These are phyloP conservation scores for Parapristionchus giblindavisi DNA, from an alignment of 2,888 invertebrate genomes.

Conservation along the genomic window DNA sequence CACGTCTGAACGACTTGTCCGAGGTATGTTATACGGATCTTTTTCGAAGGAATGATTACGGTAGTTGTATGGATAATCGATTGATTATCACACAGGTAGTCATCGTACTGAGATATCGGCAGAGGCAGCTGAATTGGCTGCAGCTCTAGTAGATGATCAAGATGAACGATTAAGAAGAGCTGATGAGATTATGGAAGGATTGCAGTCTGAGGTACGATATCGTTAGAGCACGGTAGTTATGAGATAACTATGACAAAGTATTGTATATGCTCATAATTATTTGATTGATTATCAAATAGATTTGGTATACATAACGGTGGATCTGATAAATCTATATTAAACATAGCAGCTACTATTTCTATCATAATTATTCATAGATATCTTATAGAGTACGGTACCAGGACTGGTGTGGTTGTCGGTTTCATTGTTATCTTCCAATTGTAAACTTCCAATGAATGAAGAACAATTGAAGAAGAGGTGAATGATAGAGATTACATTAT, in stretches of 20 bases:
- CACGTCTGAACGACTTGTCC: conserved; percentile 1
- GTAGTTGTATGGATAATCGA: neutral
- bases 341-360: neutral
- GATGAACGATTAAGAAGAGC: conserved; percentile 16
- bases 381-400: neutral
- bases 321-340: neutral
- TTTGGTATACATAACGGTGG: neutral
- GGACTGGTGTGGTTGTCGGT: no score
- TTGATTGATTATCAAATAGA: neutral
- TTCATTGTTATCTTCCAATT: neutral
- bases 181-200: conserved; percentile 8
- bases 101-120: conserved; percentile 20
- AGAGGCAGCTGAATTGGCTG: conserved; percentile 34
- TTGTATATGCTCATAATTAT: neutral
- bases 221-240: neutral
- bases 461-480: neutral
- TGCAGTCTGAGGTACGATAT: conserved; percentile 13
- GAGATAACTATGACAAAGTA: neutral
- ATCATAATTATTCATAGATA: neutral
- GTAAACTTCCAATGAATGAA: neutral
- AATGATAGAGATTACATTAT: neutral
- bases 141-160: neutral
- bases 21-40: conserved; percentile 23
- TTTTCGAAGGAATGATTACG: neutral
- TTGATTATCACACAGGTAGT: neutral